Percentiles rank a stretch among this genome's conserved stretches.
Conservation (phyloP, 2,888 invertebrate genomes). For the Aspidiotus destructor region DNA sequence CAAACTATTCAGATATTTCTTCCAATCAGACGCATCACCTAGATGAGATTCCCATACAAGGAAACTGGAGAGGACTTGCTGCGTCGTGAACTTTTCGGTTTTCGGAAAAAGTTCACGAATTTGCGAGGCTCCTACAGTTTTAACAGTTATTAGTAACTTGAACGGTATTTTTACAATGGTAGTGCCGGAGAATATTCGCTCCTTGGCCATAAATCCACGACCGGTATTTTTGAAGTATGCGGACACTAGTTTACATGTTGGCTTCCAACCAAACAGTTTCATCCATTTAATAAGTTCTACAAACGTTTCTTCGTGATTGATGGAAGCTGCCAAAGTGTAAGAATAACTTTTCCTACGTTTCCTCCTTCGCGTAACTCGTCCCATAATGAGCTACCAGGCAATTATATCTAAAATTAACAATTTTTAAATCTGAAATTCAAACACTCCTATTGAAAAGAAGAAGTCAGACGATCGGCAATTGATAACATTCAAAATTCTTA, state of each 20-base stretch:
- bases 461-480: too few species aligned
- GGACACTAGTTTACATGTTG: slow-evolving; percentile 50
- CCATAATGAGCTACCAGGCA: slow-evolving; percentile 9
- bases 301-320: slow-evolving; percentile 30
- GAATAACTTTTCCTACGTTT: slow-evolving; percentile 26
- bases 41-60: slow-evolving; percentile 58
- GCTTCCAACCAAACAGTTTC: slow-evolving; percentile 51
- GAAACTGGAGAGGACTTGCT: slow-evolving; percentile 64
- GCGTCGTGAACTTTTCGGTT: slow-evolving; percentile 46
- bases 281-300: slow-evolving; percentile 41
- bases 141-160: slow-evolving; percentile 37
- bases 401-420: too few species aligned
- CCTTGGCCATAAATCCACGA: slow-evolving; percentile 60
- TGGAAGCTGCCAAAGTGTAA: not conserved
- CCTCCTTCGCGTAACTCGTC: slow-evolving; percentile 25
- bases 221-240: slow-evolving; percentile 57
- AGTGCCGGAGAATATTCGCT: slow-evolving; percentile 49
- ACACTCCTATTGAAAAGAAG: too few species aligned
- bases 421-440: too few species aligned
- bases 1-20: slow-evolving; percentile 57
- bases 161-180: slow-evolving; percentile 37
- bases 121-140: slow-evolving; percentile 38
- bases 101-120: slow-evolving; percentile 38
- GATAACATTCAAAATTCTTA: too few species aligned
- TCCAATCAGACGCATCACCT: slow-evolving; percentile 49